Evolutionary conservation across 2,797 vertebrate species (phyloP), one percentile per base, ranked within the genome.

Genomic region (Florisuga fusca): DNA sequence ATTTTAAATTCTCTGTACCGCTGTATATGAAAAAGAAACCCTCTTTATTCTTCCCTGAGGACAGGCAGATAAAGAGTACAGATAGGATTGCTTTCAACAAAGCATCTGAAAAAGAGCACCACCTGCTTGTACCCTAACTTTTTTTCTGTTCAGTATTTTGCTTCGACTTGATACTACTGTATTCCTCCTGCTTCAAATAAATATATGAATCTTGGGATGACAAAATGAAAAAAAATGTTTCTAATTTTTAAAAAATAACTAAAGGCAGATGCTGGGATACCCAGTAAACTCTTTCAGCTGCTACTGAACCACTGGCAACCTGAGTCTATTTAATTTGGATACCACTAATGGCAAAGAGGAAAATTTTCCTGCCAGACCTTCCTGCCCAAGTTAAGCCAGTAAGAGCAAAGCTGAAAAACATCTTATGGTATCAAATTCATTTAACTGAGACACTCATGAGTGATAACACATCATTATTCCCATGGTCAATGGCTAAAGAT

Each of bases 211-310:
- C 64, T 89, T 95, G 80, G 69, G 95, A 41, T 41, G 13, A 41
- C 13, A 41, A 41, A 96, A 96, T 25, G 87, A 95, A 80, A 85
- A 84, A 95, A 88, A 96, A 66, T 48, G 85, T 92, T 98, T 96
- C 94, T 92, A 88, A 96, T 96, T 97, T 97, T 93, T 53, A 96
- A 97, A 76, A 96, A 96, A 63, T 95, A 97, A 97, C 89, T 95
- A 87, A 97, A 97, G 97, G 76, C 97, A 97, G 96, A 97, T 97
- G 96, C 87, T 94, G 77, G 79, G 82, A 69, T 92, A 76, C 84
- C 94, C 89, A 96, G 75, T 95, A 97, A 98, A 97, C 54, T 91
- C 93, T 97, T 97, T 96, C 97, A 97, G 97, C 97, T 97, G 97
- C 97, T 96, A 96, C 97, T 86, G 95, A 96, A 96, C 91, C 91